A percentile compares a stretch with the other conserved stretches of the same genome.
These are phyloP conservation scores for Myioborus miniatus DNA, from an alignment of 2,797 vertebrate genomes.

Conservation along the genomic window DNA sequence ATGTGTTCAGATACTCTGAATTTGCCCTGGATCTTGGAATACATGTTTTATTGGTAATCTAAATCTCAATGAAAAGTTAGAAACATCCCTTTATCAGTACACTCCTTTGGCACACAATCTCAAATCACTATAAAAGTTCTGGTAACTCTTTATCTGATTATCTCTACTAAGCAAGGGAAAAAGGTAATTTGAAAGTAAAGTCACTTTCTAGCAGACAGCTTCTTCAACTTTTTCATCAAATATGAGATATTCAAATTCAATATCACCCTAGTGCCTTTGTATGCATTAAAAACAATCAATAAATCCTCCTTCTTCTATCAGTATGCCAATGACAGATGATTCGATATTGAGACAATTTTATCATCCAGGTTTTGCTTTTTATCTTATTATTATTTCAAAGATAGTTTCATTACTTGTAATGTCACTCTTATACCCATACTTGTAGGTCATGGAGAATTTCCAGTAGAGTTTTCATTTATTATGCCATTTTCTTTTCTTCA, in stretches of 20 bases:
- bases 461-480: not conserved
- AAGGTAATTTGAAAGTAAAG: not conserved
- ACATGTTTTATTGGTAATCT: not conserved
- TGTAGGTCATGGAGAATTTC: not conserved
- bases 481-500: not conserved
- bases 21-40: not conserved
- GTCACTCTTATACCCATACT: not conserved
- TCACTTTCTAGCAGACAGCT: not conserved
- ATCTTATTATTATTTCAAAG: conserved; percentile 9
- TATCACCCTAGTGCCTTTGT: not conserved
- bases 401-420: not conserved
- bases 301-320: not conserved
- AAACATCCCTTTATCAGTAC: not conserved
- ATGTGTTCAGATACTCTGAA: not conserved
- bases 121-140: not conserved
- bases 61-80: not conserved
- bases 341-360: not conserved
- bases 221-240: not conserved
- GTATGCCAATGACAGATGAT: not conserved
- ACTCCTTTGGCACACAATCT: not conserved
- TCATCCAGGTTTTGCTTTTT: not conserved
- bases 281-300: not conserved
- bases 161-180: not conserved
- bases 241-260: not conserved
- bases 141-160: not conserved